A percentile compares a stretch with the other conserved stretches of the same genome.
These are phyloP conservation scores for Chrysochloris asiatica DNA, from an alignment of 2,113 vertebrate genomes.

Conservation along the genomic window DNA sequence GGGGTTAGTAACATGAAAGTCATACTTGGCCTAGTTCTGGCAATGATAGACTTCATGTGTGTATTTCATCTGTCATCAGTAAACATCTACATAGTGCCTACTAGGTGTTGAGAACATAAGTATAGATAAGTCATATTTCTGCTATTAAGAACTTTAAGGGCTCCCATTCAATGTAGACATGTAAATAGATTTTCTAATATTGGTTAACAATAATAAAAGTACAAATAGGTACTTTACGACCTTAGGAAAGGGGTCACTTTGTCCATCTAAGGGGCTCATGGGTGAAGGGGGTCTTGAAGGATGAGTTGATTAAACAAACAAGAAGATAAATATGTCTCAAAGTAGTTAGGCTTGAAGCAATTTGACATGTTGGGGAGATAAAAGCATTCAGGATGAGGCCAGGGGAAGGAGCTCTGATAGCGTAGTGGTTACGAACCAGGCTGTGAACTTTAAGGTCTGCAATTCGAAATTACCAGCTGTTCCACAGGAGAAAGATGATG, in stretches of 20 bases:
- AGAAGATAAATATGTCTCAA: background rate
- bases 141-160: background rate
- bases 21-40: background rate
- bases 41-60: background rate
- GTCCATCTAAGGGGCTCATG: background rate
- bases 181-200: background rate
- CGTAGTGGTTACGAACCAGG: too few species aligned
- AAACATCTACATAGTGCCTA: background rate
- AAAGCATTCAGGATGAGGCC: background rate
- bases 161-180: background rate
- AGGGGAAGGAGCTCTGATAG: too few species aligned
- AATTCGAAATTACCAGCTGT: too few species aligned
- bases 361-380: background rate
- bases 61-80: background rate
- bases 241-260: background rate
- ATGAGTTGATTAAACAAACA: background rate
- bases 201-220: background rate
- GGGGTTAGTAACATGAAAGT: background rate
- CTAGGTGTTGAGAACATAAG: background rate
- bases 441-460: too few species aligned
- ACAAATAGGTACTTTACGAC: background rate
- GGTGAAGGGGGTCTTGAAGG: background rate
- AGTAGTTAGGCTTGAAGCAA: background rate
- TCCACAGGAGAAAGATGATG: too few species aligned
- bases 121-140: conserved; percentile 26